Conservation (phyloP, 2,888 invertebrate genomes). For the Lepidochitona cinerea region DNA sequence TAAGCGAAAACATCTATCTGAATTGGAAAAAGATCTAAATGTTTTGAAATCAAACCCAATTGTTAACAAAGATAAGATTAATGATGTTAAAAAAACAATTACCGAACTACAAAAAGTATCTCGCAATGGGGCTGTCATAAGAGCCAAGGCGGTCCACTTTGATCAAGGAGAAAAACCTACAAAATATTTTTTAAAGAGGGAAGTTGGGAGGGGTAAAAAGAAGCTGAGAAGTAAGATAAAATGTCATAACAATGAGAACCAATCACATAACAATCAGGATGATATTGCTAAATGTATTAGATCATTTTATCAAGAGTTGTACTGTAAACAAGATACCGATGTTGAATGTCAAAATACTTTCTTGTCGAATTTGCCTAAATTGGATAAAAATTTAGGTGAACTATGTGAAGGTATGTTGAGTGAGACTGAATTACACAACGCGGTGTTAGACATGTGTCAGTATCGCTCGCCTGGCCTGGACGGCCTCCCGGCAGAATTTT, state of each 20-base stretch:
- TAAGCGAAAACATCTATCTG: neutral
- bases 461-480: neutral
- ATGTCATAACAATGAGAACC: neutral
- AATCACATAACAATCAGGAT: neutral
- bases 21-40: neutral
- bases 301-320: neutral
- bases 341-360: neutral
- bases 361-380: neutral
- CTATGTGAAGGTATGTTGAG: neutral
- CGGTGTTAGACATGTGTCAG: neutral
- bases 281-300: neutral
- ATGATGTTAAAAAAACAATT: neutral
- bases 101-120: neutral
- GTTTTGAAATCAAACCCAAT: neutral
- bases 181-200: neutral
- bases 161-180: neutral
- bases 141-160: neutral
- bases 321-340: neutral
- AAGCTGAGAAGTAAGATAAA: neutral
- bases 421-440: neutral
- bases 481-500: constrained; percentile 2
- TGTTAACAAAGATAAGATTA: neutral
- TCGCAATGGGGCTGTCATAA: too few relatives aligned
- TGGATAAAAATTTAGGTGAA: neutral
- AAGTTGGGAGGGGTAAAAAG: neutral